A percentile compares a stretch with the other conserved stretches of the same genome.
Evolutionary conservation across 1,140 invertebrate genomes (phyloP).

Genomic region (Reticulitermes speratus): DNA sequence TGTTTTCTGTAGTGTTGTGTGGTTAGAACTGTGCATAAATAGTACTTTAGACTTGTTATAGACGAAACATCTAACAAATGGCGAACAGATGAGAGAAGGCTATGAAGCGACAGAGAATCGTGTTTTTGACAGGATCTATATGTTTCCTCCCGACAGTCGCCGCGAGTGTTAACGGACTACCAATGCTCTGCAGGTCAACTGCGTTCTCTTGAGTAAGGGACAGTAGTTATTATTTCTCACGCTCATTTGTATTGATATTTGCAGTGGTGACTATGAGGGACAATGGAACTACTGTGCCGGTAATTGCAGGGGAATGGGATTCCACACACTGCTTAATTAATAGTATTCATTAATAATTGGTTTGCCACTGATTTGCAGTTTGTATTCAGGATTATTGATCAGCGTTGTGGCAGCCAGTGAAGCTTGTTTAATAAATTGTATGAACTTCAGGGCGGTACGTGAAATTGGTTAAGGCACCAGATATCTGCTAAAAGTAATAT

Average conservation of each 20-base stretch:
- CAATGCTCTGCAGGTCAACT: no score
- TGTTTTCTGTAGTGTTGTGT: no score
- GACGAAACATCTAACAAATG: no score
- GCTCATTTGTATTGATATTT: not conserved
- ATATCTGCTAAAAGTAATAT: not conserved
- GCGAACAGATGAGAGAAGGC: no score
- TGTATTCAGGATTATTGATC: constrained; percentile 2
- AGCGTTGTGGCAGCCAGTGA: not conserved
- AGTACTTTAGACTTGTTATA: no score
- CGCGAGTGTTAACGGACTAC: no score
- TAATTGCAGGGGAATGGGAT: not conserved
- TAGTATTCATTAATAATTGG: constrained; percentile 5
- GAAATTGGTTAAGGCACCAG: not conserved
- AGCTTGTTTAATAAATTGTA: not conserved
- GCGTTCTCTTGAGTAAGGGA: no score
- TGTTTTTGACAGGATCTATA: no score
- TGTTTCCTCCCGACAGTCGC: no score
- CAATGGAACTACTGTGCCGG: not conserved
- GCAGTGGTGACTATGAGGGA: not conserved
- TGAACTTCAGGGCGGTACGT: not conserved
- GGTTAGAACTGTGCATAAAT: no score
- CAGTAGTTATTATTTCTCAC: not conserved
- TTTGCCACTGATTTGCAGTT: constrained; percentile 6
- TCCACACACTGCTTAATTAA: constrained; percentile 4
- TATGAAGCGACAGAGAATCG: no score